A percentile compares a stretch with the other conserved stretches of the same genome.
phyloP scores from a whole-genome alignment of 2,888 invertebrate species.

The Eupithecia pulchellata region DNA sequence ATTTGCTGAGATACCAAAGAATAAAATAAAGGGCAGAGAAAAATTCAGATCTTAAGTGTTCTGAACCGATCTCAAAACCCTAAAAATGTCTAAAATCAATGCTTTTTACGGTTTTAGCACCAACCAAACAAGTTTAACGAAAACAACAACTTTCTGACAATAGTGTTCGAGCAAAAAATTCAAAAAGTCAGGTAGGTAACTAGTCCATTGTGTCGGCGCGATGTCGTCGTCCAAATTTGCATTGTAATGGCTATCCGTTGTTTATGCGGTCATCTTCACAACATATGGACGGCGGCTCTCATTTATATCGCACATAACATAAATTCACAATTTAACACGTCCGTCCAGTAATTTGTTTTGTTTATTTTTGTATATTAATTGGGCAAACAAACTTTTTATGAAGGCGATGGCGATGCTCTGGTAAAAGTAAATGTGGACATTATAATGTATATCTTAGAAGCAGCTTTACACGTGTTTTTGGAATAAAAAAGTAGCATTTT shows the following conservation, averaged over 20 bases:
- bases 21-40: no score
- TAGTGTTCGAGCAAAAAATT: conserved; percentile 65
- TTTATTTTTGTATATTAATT: conserved; percentile 41
- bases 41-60: no score
- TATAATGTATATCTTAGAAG: no score
- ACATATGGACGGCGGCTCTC: conserved; percentile 55
- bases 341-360: conserved; percentile 43
- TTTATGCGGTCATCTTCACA: conserved; percentile 64
- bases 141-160: background rate
- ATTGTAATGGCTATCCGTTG: conserved; percentile 78
- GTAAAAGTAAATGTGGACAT: background rate
- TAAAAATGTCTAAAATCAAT: no score
- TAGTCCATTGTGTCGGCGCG: conserved; percentile 70
- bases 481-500: no score
- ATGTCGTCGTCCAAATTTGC: conserved; percentile 67
- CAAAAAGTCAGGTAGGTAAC: conserved; percentile 67
- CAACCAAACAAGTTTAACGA: background rate
- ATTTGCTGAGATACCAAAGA: no score
- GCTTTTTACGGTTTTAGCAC: no score
- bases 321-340: conserved; percentile 55
- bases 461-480: no score
- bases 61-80: no score
- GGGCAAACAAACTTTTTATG: conserved; percentile 19
- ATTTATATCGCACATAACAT: conserved; percentile 52
- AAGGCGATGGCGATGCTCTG: conserved; percentile 6